Evolutionary conservation across 2,888 invertebrate genomes (phyloP), one percentile per base, ranked within the genome.

Genomic region (Gasteruption jaculator): DNA sequence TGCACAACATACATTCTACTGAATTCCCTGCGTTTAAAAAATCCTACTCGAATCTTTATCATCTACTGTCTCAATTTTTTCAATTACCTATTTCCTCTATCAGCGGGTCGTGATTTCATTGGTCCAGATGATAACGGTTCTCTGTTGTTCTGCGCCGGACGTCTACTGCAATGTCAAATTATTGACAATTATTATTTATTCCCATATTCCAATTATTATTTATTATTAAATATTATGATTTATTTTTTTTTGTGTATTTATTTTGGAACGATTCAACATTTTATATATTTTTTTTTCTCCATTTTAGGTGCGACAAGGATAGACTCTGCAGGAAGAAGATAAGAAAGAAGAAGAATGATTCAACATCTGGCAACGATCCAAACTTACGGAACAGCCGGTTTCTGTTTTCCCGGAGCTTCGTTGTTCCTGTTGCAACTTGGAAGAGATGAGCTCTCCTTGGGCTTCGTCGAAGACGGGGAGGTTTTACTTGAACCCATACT

Each of bases 401-500:
- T 60, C 26, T 52, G 53, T 37, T 55, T 55, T 11, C 22, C 18
- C 1, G 44, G 39, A 33, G 39, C 54, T 26, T 50, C 53, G 36
- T 29, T 50, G 34, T 22, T 40, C 26, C 57, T 61, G 40, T 48
- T 53, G 49, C 57, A 55, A 31, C 38, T 60, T 5, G 61, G 52
- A 15, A 50, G 45, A 10, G 58, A 56, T 5, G 34, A 39, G 22
- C 49, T 58, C 20, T 63, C 61, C 29, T 59, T 65, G 5, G 54
- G 26, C 29, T 53, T 54, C 8, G 49, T 46, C 14, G 50, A 47
- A 4, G 46, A 11, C 26, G 36, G 33, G 43, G 74, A 55, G 50
- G 74, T 71, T 25, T 72, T 50, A 56, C 63, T 60, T 27, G 67
- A 65, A 55, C 65, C 62, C 16, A 47, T 38, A 45, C 30, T 54